Evolutionary conservation across 1,140 invertebrate species (phyloP).

Genomic region (Amyelois transitella): DNA sequence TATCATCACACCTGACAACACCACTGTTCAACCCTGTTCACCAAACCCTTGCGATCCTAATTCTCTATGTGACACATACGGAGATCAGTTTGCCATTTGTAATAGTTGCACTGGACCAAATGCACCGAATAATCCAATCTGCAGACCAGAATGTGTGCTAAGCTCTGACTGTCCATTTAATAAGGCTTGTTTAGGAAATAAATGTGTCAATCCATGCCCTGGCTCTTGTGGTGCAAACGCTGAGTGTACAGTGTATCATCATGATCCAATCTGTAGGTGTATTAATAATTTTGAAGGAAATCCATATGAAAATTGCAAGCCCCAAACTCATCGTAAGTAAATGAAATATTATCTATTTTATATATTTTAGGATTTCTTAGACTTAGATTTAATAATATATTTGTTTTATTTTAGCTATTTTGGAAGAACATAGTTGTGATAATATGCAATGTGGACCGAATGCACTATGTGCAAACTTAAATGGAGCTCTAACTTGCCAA

Average conservation of each 20-base stretch:
- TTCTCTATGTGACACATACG: slow-evolving; percentile 80
- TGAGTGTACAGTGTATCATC: slow-evolving; percentile 82
- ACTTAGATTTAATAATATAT: slow-evolving; percentile 11
- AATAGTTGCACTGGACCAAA: slow-evolving; percentile 82
- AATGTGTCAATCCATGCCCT: slow-evolving; percentile 86
- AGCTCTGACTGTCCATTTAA: slow-evolving; percentile 86
- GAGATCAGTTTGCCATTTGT: slow-evolving; percentile 84
- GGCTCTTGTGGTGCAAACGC: slow-evolving; percentile 89
- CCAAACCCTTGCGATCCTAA: slow-evolving; percentile 85
- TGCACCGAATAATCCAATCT: slow-evolving; percentile 79
- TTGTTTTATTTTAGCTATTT: slow-evolving; percentile 58
- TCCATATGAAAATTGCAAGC: slow-evolving; percentile 85
- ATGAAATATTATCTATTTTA: neutral
- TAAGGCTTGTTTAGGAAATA: slow-evolving; percentile 83
- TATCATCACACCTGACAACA: slow-evolving; percentile 74
- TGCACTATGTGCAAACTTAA: slow-evolving; percentile 79
- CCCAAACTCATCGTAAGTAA: slow-evolving; percentile 60
- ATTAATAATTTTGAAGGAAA: slow-evolving; percentile 83
- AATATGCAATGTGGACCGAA: slow-evolving; percentile 84
- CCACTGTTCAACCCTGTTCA: slow-evolving; percentile 78
- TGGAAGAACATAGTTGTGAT: slow-evolving; percentile 77
- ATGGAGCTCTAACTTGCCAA: slow-evolving; percentile 76
- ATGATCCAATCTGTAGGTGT: slow-evolving; percentile 86
- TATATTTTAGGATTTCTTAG: slow-evolving; percentile 5
- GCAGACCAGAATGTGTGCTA: slow-evolving; percentile 84